A percentile compares a stretch with the other conserved stretches of the same genome.
phyloP scores from a whole-genome alignment of 2,797 vertebrate species.

The Okamejei kenojei region DNA sequence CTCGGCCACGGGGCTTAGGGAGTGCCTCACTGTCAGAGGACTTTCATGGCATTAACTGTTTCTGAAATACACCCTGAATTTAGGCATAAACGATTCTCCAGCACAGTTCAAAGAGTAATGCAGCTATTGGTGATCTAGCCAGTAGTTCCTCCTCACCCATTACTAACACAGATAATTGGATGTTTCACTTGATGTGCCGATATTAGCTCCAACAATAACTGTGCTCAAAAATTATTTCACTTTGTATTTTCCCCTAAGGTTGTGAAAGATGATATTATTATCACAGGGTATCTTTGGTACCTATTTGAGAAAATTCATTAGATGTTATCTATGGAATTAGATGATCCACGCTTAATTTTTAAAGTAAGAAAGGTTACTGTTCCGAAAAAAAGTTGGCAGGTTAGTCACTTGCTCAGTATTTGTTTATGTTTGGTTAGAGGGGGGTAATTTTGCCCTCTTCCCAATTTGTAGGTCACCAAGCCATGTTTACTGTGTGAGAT shows the following conservation, averaged over 20 bases:
- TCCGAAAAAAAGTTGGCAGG: background rate
- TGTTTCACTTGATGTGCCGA: background rate
- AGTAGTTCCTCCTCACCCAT: background rate
- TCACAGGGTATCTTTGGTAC: background rate
- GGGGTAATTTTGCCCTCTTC: background rate
- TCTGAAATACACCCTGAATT: background rate
- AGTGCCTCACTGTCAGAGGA: background rate
- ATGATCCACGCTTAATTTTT: background rate
- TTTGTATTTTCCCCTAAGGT: background rate
- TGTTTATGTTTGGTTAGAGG: background rate
- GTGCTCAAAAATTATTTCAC: background rate
- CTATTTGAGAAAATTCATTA: background rate
- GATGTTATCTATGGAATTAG: background rate
- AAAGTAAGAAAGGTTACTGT: background rate
- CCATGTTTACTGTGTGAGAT: background rate
- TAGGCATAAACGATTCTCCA: background rate
- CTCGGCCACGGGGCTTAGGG: background rate
- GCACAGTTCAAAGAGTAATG: background rate
- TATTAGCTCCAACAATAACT: background rate
- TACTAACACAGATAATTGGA: background rate
- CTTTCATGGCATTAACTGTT: too few species aligned
- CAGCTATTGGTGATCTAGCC: background rate
- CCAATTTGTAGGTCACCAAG: background rate
- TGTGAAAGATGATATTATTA: background rate
- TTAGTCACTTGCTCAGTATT: background rate